These are phyloP conservation scores for Ataeniobius toweri DNA, from an alignment of 2,797 vertebrate genomes.

Conservation along the genomic window DNA sequence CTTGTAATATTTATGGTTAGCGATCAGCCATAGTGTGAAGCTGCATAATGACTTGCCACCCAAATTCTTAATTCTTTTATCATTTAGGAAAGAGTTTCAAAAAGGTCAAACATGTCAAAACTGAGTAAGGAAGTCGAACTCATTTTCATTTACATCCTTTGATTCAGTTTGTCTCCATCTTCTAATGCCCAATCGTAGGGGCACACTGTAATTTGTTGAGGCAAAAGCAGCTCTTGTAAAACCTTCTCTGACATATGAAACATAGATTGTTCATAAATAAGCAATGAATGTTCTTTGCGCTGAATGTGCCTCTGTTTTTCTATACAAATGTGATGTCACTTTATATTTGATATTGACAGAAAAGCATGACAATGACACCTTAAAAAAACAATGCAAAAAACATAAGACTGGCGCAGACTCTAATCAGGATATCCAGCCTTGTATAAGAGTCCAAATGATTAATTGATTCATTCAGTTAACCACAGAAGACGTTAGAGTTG, in stretches of 20 bases:
- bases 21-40: neutral
- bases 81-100: conserved; percentile 39
- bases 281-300: conserved; percentile 44
- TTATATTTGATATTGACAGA: conserved; percentile 41
- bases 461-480: conserved; percentile 50
- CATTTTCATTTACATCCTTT: conserved; percentile 21
- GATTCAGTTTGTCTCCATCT: conserved; percentile 30
- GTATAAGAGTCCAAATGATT: conserved; percentile 14
- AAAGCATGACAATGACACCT: conserved; percentile 14
- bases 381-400: neutral
- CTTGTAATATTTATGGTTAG: no score
- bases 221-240: conserved; percentile 64
- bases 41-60: neutral
- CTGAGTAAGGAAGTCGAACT: conserved; percentile 22
- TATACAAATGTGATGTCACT: conserved; percentile 38
- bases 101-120: conserved; percentile 44
- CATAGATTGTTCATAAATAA: conserved; percentile 70
- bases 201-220: conserved; percentile 66
- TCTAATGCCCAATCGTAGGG: conserved; percentile 51
- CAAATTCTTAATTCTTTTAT: conserved; percentile 4
- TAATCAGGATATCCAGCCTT: conserved; percentile 9
- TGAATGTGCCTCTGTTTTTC: conserved; percentile 33
- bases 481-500: conserved; percentile 35
- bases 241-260: conserved; percentile 69
- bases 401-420: neutral